phyloP scores from a whole-genome alignment of 1,140 invertebrate species.

The Globodera ellingtonae region DNA sequence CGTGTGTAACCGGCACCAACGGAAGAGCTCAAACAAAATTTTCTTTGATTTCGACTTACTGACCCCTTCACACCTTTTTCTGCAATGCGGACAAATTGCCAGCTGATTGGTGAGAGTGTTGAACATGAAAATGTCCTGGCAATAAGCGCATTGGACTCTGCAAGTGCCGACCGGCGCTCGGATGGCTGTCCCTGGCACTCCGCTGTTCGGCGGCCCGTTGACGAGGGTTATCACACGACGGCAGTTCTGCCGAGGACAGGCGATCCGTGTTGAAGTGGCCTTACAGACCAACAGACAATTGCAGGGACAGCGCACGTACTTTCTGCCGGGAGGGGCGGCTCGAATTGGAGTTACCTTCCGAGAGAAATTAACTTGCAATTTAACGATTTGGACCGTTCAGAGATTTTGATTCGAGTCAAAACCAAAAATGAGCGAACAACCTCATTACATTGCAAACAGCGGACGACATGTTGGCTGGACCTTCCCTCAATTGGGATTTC shows the following conservation, averaged over 20 bases:
- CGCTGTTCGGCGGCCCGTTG: conserved; percentile 69
- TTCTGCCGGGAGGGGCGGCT: conserved; percentile 95
- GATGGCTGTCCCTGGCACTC: conserved; percentile 69
- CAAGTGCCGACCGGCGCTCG: conserved; percentile 84
- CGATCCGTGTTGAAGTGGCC: conserved; percentile 89
- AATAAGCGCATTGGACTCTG: conserved; percentile 88
- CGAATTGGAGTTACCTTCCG: conserved; percentile 85
- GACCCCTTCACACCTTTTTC: conserved; percentile 41
- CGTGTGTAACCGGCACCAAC: conserved; percentile 44
- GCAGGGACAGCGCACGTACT: conserved; percentile 96
- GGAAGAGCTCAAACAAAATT: conserved; percentile 40
- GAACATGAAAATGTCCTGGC: conserved; percentile 84
- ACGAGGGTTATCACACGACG: conserved; percentile 89
- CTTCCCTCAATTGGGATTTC: conserved; percentile 93
- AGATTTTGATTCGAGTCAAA: not conserved
- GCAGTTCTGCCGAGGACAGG: conserved; percentile 91
- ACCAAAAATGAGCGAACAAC: conserved; percentile 62
- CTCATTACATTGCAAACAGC: conserved; percentile 48
- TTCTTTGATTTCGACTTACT: not conserved
- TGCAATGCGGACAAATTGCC: conserved; percentile 69
- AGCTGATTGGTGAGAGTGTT: conserved; percentile 77
- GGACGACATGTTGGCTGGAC: conserved; percentile 78
- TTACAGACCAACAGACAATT: conserved; percentile 97
- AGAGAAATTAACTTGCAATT: not conserved
- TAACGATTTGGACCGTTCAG: not conserved